Percentiles rank a stretch among this genome's conserved stretches.
phyloP scores from a whole-genome alignment of 2,888 invertebrate genomes.

The Drosophila neonasuta region DNA sequence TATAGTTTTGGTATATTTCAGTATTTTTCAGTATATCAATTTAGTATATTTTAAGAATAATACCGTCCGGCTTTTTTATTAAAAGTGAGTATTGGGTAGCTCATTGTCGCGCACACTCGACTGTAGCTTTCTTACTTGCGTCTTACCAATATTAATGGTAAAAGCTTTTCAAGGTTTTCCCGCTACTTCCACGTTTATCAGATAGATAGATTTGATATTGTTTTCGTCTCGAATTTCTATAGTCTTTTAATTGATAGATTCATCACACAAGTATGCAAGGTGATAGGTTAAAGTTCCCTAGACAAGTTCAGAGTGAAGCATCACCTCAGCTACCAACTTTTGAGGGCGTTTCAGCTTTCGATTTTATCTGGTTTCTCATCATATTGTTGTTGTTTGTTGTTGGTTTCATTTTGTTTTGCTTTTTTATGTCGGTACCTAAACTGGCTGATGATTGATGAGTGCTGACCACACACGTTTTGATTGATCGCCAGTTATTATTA shows the following conservation, averaged over 20 bases:
- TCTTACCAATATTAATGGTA: neutral
- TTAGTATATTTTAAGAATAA: no score
- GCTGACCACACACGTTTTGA: conserved; percentile 48
- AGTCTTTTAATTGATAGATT: neutral
- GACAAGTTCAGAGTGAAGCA: conserved; percentile 34
- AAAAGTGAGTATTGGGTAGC: no score
- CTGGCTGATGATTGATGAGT: conserved; percentile 51
- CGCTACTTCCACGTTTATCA: conserved; percentile 2
- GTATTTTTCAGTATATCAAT: conserved; percentile 1
- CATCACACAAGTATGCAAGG: conserved; percentile 24
- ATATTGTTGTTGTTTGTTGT: conserved; percentile 11
- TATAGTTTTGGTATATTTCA: neutral
- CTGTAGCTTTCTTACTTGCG: no score
- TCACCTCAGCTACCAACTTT: conserved; percentile 17
- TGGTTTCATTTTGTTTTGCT: no score
- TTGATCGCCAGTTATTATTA: conserved; percentile 61
- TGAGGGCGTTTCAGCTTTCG: conserved; percentile 43
- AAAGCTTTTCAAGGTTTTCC: conserved; percentile 28
- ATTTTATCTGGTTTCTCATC: conserved; percentile 45
- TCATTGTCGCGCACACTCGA: no score
- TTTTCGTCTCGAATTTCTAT: neutral
- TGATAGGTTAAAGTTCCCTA: conserved; percentile 44
- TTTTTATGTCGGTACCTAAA: conserved; percentile 31
- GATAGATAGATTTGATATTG: conserved; percentile 4
- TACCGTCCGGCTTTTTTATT: no score